phyloP scores from a whole-genome alignment of 2,797 vertebrate species.

The Esox lucius region DNA sequence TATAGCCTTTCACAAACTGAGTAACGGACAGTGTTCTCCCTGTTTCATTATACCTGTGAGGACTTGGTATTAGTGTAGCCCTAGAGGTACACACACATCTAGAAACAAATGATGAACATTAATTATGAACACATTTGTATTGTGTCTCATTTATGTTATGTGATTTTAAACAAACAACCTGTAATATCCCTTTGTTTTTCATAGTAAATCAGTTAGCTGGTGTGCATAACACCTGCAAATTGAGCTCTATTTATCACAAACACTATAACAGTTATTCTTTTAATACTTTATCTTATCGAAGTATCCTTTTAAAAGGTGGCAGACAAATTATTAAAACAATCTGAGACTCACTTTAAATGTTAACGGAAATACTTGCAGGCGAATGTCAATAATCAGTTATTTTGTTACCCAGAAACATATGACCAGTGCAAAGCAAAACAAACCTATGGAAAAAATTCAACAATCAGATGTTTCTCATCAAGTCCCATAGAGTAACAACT shows the following conservation, averaged over 20 bases:
- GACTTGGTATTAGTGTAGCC: no score
- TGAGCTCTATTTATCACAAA: conserved; percentile 52
- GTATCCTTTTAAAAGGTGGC: conserved; percentile 60
- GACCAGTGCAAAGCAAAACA: conserved; percentile 57
- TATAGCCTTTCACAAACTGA: no score
- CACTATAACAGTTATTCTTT: conserved; percentile 49
- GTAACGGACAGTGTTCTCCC: no score
- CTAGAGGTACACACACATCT: background rate
- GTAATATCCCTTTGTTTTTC: conserved; percentile 14
- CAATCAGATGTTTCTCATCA: conserved; percentile 55
- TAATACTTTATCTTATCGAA: conserved; percentile 52
- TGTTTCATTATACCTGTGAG: no score
- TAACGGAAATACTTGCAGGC: conserved; percentile 39
- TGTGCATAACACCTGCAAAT: conserved; percentile 51
- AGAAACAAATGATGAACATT: background rate
- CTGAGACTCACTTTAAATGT: conserved; percentile 17
- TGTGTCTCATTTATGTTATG: conserved; percentile 9
- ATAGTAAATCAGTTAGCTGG: conserved; percentile 36
- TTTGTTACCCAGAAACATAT: conserved; percentile 60
- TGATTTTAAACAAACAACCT: conserved; percentile 4
- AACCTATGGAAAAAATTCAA: conserved; percentile 51
- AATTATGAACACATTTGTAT: background rate
- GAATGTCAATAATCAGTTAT: conserved; percentile 61
- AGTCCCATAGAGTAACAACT: conserved; percentile 4
- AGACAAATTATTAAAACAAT: conserved; percentile 47